Base-by-base conservation (phyloP, 1,140 invertebrate species). In the Drosophila hydei region DNA sequence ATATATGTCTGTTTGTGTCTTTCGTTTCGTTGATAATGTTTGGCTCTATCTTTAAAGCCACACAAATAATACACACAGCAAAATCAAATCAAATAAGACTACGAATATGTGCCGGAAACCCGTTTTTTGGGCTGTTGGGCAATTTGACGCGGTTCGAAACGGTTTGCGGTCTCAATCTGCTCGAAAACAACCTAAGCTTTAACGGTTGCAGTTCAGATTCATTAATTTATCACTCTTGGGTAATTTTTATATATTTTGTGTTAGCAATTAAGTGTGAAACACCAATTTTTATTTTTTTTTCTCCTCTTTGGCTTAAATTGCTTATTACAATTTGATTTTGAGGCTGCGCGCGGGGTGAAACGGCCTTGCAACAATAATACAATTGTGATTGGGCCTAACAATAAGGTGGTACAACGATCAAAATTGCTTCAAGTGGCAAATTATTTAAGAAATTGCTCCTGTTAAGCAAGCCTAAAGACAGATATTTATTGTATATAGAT, bases 231-330 rank as follows among this genome's bases (percentile, higher is more conserved):
- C 75, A 78, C 80, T 36, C 64, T 80, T 77, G 77, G 65, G 77
- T 75, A 85, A 87, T 84, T 79, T 75, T 55, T 72, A 47, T 70
- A 65, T 67, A 43, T 73, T 67, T 51, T 70, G 70, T 70, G 65
- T 79, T 74, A 71, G 77, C 81, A 87, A 87, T 85, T 85, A 85
- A 81, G 81, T 85, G 81, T 88, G 81, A 85, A 85, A 87, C 70
- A 88, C 58, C 52, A 75, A 74, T 77, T 73, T 72, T 59, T 33
- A 74, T 77, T 73, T 72, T 59, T 33, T 40, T 61, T 14, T 25
- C 33, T 51, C 50, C 36, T 30, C 33, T 47, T 60, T 43, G 23
- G 50, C 45, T 62, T 33, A 38, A 52, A 43, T 55, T 45, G 40
- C 59, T 48, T 63, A 63, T 70, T 61, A 61, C 58, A 61, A 45